Evolutionary conservation across 2,888 invertebrate species (phyloP).

Genomic region (Watsonalla cultraria): DNA sequence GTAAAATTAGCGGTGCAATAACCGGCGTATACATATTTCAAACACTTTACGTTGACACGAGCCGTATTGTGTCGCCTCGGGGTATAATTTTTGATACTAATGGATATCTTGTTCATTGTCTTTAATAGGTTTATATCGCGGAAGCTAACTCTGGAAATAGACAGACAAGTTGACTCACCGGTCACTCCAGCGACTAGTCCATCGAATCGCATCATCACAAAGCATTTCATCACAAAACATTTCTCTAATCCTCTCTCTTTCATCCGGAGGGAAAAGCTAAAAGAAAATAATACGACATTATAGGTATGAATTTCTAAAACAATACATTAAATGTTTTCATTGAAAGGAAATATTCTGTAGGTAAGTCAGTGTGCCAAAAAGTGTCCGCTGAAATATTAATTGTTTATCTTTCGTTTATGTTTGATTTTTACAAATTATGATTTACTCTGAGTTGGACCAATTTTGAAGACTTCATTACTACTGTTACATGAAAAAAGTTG

Average conservation of each 20-base stretch:
- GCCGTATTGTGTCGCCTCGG: slow-evolving; percentile 24
- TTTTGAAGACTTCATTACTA: slow-evolving; percentile 6
- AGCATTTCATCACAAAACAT: no score
- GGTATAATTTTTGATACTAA: slow-evolving; percentile 37
- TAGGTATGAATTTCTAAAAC: no score
- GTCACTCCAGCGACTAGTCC: not conserved
- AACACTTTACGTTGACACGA: slow-evolving; percentile 44
- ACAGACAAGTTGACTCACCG: slow-evolving; percentile 25
- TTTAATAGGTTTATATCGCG: slow-evolving; percentile 39
- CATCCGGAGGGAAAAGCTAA: no score
- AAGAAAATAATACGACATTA: no score
- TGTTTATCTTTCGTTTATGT: slow-evolving; percentile 10
- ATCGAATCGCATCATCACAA: no score
- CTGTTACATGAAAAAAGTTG: no score
- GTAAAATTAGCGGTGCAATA: slow-evolving; percentile 56
- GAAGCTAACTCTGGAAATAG: slow-evolving; percentile 35
- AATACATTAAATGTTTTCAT: no score
- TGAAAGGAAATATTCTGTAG: not conserved
- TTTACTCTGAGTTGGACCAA: slow-evolving; percentile 11
- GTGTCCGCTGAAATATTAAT: slow-evolving; percentile 12
- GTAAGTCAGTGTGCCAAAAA: slow-evolving; percentile 8
- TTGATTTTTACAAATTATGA: slow-evolving; percentile 5
- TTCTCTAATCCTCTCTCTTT: no score
- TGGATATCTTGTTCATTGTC: slow-evolving; percentile 38
- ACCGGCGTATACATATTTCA: slow-evolving; percentile 47